Base-by-base conservation (phyloP, 2,113 vertebrate species). In the Mus pahari region DNA sequence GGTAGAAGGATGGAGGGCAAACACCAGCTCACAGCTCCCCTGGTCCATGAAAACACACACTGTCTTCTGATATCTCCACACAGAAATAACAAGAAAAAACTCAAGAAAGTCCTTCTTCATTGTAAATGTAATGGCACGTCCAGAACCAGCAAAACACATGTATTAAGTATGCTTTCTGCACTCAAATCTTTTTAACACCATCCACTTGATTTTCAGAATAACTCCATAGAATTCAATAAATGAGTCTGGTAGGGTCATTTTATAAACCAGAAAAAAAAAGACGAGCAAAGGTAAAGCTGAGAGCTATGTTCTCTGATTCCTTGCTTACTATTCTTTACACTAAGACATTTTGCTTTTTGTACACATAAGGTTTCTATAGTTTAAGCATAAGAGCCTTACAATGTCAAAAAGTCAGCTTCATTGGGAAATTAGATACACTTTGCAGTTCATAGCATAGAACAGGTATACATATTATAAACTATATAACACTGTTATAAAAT, bases 201-300 rank as follows among this genome's bases (percentile, higher is more conserved):
- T 89, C 88, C 42, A 48, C 64, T 96, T 94, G 79, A 91, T 91
- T 97, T 19, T 94, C 86, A 96, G 62, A 96, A 86, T 91, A 93
- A 92, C 45, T 92, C 45, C 64, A 94, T 11, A 55, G 82, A 86
- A 88, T 64, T 89, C 22, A 92, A 77, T 84, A 70, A 73, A 74
- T 83, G n/a, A 22, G 5, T 16, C 64, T 64, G 74, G 60, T 70
- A 70, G 42, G 22, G 3, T 93, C 24, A 87, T 81, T 87, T 94
- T 88, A 97, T n/a, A 90, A 45, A 58, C 79, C 26, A 95, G 58
- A 9, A 71, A 42, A 53, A n/a, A 88, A 92, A 92, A 91, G n/a
- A 36, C 31, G 82, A 62, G 64, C 24, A 95, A 94, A 77, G 64
- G 33, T 39, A 92, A 92, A 95, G 26, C 26, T 92, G 62, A 92